A percentile compares a stretch with the other conserved stretches of the same genome.
These are phyloP conservation scores for Linnaemya vulpina DNA, from an alignment of 2,888 invertebrate genomes.

Conservation along the genomic window DNA sequence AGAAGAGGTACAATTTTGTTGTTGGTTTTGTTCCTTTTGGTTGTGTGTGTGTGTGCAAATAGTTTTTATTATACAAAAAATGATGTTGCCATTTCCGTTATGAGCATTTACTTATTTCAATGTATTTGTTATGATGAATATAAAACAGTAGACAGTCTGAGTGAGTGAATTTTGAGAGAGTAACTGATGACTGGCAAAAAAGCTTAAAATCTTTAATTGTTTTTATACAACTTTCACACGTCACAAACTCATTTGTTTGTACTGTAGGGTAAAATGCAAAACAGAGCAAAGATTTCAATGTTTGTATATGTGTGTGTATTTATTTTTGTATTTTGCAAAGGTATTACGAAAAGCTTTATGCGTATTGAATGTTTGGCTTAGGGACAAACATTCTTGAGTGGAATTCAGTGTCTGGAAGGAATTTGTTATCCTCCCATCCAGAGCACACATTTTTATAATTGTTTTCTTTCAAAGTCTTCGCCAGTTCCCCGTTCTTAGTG, in stretches of 20 bases:
- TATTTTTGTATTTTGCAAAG: neutral
- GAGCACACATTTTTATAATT: neutral
- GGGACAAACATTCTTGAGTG: neutral
- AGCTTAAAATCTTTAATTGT: conserved; percentile 48
- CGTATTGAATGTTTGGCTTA: too few species aligned
- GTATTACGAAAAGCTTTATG: too few species aligned
- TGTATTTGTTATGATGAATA: conserved; percentile 21
- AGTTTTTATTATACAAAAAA: neutral
- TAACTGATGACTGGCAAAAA: conserved; percentile 4
- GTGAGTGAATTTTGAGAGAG: neutral
- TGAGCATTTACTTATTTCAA: conserved; percentile 12
- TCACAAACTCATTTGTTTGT: neutral
- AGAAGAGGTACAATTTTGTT: conserved; percentile 9
- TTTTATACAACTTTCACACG: conserved; percentile 57
- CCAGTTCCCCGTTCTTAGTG: neutral
- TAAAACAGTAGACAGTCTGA: neutral
- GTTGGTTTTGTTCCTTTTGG: conserved; percentile 7
- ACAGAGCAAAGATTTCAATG: neutral
- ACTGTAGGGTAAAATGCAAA: neutral
- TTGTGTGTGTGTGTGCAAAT: too few species aligned
- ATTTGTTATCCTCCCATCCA: conserved; percentile 18
- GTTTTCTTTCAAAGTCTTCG: conserved; percentile 8
- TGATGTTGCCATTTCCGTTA: conserved; percentile 24
- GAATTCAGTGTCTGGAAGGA: neutral
- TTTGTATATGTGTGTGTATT: too few species aligned